A percentile compares a stretch with the other conserved stretches of the same genome.
Evolutionary conservation across 2,797 vertebrate species (phyloP).

Genomic region (Amazonetta brasiliensis): DNA sequence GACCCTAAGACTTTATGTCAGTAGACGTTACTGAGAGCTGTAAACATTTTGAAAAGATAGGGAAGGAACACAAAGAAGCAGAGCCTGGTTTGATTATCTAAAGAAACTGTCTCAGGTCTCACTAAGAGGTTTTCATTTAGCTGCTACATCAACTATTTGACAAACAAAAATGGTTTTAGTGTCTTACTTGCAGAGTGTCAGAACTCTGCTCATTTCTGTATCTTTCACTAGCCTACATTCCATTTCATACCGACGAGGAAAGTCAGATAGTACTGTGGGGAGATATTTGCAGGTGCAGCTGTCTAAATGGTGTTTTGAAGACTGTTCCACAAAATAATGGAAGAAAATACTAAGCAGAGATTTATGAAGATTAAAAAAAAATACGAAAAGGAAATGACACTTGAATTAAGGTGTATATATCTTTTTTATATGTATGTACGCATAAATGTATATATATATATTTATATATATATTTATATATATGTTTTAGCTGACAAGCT

Average conservation of each 20-base stretch:
- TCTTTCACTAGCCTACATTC: not conserved
- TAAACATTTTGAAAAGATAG: conserved; percentile 3
- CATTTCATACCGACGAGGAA: not conserved
- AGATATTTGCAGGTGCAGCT: not conserved
- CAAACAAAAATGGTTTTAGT: not conserved
- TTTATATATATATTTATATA: not conserved
- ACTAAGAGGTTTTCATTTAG: conserved; percentile 37
- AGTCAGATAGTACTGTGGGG: not conserved
- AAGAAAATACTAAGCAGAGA: not conserved
- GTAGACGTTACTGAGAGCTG: not conserved
- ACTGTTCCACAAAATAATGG: not conserved
- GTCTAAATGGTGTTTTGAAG: not conserved
- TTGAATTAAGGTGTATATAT: not conserved
- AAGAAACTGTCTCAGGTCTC: not conserved
- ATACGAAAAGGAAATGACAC: not conserved
- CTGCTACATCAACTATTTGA: not conserved
- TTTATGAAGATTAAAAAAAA: not conserved
- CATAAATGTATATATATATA: not conserved
- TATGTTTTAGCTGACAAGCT: not conserved
- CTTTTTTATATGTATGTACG: rapidly evolving
- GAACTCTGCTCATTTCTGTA: not conserved
- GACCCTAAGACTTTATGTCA: conserved; percentile 26
- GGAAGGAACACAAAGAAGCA: not conserved
- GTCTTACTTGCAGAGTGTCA: not conserved
- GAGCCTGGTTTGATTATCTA: not conserved